Percentiles rank a stretch among this genome's conserved stretches.
phyloP scores from a whole-genome alignment of 2,113 vertebrate species.

The Stigmatopora nigra region DNA sequence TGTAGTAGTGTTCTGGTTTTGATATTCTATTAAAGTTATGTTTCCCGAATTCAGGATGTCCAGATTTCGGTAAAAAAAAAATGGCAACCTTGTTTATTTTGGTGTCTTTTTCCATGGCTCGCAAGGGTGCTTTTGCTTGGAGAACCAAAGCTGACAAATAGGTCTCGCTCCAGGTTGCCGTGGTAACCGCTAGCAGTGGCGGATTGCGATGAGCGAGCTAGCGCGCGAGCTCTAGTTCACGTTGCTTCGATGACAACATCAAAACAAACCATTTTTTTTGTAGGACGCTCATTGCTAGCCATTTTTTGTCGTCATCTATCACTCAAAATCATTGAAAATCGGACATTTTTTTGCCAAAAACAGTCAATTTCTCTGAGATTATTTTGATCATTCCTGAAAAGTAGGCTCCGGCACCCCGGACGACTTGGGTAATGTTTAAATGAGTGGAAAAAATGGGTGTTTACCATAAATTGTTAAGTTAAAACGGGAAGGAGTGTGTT shows the following conservation, averaged over 20 bases:
- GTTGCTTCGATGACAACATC: conserved; percentile 32
- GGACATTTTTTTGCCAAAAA: no score
- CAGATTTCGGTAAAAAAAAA: not conserved
- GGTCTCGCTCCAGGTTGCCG: conserved; percentile 50
- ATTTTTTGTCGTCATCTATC: no score
- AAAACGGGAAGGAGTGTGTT: not conserved
- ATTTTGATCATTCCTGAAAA: no score
- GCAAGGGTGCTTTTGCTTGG: conserved; percentile 13
- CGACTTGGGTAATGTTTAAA: no score
- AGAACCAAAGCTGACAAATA: conserved; percentile 42
- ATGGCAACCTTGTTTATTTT: not conserved
- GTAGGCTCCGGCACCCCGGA: no score
- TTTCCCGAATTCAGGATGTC: conserved; percentile 7
- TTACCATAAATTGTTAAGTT: not conserved
- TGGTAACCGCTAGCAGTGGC: conserved; percentile 47
- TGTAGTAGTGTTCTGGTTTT: not conserved
- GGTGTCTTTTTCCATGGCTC: not conserved
- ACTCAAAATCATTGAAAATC: no score
- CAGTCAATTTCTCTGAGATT: no score
- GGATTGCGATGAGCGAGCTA: conserved; percentile 30
- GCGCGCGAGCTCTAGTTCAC: conserved; percentile 9
- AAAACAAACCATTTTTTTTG: conserved; percentile 32
- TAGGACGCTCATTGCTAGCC: no score
- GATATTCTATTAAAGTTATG: not conserved
- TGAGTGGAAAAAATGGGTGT: no score